phyloP scores from a whole-genome alignment of 2,113 vertebrate species.

The Odobenus rosmarus region DNA sequence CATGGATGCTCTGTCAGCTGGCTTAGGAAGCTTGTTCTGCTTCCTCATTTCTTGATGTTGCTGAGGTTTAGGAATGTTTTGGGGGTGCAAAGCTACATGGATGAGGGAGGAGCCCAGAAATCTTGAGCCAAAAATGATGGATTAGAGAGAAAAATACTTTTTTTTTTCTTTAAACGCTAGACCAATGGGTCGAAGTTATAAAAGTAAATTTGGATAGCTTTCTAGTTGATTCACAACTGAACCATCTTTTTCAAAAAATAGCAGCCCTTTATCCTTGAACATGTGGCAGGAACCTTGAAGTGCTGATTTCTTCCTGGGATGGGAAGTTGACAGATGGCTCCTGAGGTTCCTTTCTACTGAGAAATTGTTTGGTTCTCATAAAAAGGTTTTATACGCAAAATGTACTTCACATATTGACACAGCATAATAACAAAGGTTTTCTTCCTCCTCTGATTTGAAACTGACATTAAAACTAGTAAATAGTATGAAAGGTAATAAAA shows the following conservation, averaged over 20 bases:
- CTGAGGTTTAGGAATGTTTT: background rate
- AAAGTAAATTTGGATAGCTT: background rate
- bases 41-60: background rate
- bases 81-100: background rate
- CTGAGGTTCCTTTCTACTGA: background rate
- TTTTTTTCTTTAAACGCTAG: background rate
- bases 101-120: background rate
- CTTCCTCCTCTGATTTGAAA: constrained; percentile 36
- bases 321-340: background rate
- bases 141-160: background rate
- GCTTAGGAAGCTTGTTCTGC: background rate
- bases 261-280: background rate
- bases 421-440: background rate
- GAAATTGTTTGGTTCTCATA: background rate
- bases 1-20: background rate
- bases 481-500: background rate
- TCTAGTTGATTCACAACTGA: background rate
- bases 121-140: constrained; percentile 6
- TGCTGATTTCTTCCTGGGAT: background rate
- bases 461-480: background rate
- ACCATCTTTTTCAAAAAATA: background rate
- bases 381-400: background rate
- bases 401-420: background rate
- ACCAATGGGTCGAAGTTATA: background rate
- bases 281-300: background rate